Percentiles rank a stretch among this genome's conserved stretches.
phyloP scores from a whole-genome alignment of 2,113 vertebrate species.

The Felis catus region F.catus_Fca126_mat1.0 CM031418.1:94958501-94959000 shows the following conservation, averaged over 20 bases:
- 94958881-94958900: background rate
- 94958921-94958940: background rate
- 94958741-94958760: background rate
- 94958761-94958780: background rate
- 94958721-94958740: background rate
- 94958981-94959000: constrained; percentile 28
- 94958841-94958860: background rate
- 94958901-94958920: background rate
- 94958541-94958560: background rate
- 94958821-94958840: background rate
- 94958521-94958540: constrained; percentile 31
- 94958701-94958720: background rate
- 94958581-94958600: background rate
- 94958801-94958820: constrained; percentile 9
- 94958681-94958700: background rate
- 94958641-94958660: background rate
- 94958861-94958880: background rate
- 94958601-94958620: constrained; percentile 6
- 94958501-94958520: background rate
- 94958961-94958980: background rate
- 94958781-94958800: background rate
- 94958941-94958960: background rate
- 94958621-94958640: background rate
- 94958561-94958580: constrained; percentile 18
- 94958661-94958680: background rate